These are phyloP conservation scores for Acipenser transmontanus DNA, from an alignment of 2,797 vertebrate species.

Conservation along the genomic window DNA sequence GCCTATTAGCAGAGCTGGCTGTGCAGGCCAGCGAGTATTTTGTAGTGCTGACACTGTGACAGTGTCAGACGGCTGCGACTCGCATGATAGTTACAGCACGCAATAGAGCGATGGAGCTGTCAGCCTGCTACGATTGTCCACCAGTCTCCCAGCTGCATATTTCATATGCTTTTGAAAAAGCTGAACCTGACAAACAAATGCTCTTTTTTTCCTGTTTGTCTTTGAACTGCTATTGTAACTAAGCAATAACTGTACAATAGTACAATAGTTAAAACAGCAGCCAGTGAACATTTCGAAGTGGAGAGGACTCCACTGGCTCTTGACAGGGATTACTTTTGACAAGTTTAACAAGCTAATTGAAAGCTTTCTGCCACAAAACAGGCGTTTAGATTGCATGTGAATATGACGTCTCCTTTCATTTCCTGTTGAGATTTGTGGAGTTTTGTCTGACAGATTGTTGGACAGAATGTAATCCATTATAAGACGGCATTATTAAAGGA, in stretches of 20 bases:
- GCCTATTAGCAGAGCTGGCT: conserved; percentile 58
- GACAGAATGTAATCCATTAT: conserved; percentile 7
- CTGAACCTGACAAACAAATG: not conserved
- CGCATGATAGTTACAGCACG: conserved; percentile 32
- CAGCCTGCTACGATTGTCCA: conserved; percentile 3
- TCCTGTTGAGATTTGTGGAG: not conserved
- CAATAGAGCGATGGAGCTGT: conserved; percentile 4
- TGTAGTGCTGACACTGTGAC: conserved; percentile 61
- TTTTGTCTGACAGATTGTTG: not conserved
- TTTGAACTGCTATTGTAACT: no score
- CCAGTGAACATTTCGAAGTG: not conserved
- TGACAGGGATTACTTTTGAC: conserved; percentile 2
- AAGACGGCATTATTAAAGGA: not conserved
- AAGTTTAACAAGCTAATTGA: conserved; percentile 12
- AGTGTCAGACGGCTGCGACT: conserved; percentile 51
- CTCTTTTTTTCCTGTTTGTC: not conserved
- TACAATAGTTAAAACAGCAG: no score
- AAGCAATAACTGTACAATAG: no score
- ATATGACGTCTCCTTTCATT: conserved; percentile 4
- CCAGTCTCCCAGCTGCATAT: not conserved
- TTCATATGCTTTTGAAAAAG: not conserved
- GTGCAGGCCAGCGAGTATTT: conserved; percentile 38
- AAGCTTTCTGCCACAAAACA: conserved; percentile 6
- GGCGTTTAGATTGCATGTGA: not conserved
- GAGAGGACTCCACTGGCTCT: not conserved